These are phyloP conservation scores for Palythoa heliodiscus DNA, from an alignment of 92 coral and sea anemone genomes.

Conservation along the genomic window DNA sequence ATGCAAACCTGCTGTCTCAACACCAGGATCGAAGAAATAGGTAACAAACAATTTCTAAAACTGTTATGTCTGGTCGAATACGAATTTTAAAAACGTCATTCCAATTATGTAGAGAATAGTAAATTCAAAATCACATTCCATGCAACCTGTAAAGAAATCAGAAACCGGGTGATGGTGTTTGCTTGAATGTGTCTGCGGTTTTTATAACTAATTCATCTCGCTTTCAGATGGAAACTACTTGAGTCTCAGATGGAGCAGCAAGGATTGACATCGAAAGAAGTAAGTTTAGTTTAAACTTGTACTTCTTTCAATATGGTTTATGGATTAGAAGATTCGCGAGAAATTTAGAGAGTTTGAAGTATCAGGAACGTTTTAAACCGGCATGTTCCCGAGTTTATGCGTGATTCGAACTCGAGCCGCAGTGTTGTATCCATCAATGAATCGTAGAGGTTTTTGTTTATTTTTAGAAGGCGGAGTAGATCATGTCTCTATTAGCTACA, in stretches of 20 bases:
- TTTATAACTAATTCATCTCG: conserved; percentile 14
- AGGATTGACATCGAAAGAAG: conserved; percentile 85
- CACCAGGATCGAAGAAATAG: conserved; percentile 92
- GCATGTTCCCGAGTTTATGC: not conserved
- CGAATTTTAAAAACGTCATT: not conserved
- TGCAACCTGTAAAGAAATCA: not conserved
- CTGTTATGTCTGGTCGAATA: not conserved
- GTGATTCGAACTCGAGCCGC: conserved; percentile 1
- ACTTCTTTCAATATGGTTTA: not conserved
- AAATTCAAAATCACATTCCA: not conserved
- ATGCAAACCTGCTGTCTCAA: conserved; percentile 87
- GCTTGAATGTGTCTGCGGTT: conserved; percentile 36
- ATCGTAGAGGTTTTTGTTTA: conserved; percentile 42
- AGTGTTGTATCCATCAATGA: conserved; percentile 19
- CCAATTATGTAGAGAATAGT: not conserved
- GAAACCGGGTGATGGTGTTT: not conserved
- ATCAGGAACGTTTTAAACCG: not conserved
- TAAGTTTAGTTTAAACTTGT: conserved; percentile 32
- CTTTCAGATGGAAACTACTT: conserved; percentile 69
- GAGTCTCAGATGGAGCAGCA: conserved; percentile 91
- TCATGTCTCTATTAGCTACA: conserved; percentile 30
- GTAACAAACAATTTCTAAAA: conserved; percentile 43
- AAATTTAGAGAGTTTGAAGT: not conserved
- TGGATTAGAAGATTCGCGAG: not conserved
- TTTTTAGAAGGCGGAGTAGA: conserved; percentile 48